A percentile compares a stretch with the other conserved stretches of the same genome.
These are phyloP conservation scores for Perodicticus potto DNA, from an alignment of 2,797 vertebrate genomes.

Conservation along the genomic window DNA sequence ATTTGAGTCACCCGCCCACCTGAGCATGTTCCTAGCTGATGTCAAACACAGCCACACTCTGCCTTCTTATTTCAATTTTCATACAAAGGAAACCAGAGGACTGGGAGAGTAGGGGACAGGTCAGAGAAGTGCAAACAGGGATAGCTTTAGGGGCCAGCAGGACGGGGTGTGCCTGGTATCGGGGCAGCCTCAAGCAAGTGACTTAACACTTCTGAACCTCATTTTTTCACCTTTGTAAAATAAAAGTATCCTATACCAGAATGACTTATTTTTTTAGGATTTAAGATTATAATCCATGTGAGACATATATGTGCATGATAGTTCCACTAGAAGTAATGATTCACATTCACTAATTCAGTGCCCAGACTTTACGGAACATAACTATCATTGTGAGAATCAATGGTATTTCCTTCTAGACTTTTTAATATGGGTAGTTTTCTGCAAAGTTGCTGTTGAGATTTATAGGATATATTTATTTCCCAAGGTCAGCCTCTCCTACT, in stretches of 20 bases:
- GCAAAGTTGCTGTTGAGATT: neutral
- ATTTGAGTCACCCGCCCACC: neutral
- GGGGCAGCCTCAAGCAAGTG: neutral
- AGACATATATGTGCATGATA: neutral
- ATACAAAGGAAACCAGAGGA: neutral
- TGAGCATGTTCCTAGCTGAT: neutral
- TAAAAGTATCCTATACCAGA: neutral
- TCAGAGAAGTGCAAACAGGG: neutral
- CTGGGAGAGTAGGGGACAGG: slow-evolving; percentile 14
- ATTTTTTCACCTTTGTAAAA: neutral
- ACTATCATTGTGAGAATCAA: neutral
- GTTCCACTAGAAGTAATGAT: neutral
- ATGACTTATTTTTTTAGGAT: slow-evolving; percentile 20
- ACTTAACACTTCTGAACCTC: neutral
- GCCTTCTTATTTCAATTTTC: neutral
- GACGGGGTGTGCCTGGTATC: neutral
- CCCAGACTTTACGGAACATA: neutral
- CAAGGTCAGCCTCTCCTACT: neutral
- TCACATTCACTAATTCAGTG: neutral
- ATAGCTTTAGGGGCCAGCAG: neutral
- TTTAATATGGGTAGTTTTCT: neutral
- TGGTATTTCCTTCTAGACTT: neutral
- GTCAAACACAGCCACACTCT: neutral
- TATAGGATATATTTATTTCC: neutral
- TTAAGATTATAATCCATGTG: neutral